Base-by-base conservation (phyloP, 2,888 invertebrate species). In the Cryptophagus acutangulus region DNA sequence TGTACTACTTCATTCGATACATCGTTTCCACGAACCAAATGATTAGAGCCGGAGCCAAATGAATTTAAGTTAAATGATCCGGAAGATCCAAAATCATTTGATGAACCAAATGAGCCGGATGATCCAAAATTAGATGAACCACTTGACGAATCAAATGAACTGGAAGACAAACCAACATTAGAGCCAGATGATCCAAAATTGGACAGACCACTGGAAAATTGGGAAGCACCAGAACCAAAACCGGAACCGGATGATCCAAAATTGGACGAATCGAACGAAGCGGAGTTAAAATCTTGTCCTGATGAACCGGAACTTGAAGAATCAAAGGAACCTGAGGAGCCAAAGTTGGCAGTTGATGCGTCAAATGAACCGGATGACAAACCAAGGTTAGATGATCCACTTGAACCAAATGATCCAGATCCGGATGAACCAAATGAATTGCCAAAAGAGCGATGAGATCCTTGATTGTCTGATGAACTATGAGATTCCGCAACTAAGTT, bases 1-100 rank as follows among this genome's bases (percentile, higher is more conserved):
- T 20, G 24, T n/a, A n/a, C n/a, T n/a, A n/a, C n/a, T n/a, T n/a
- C 17, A 40, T 40, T 20, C 14, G 46, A 45, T 29, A 49, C 41
- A 42, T 47, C 42, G 25, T 45, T 33, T 14, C 39, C 18, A 14
- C 10, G 9, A 17, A n/a, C 28, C 20, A 29, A 17, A 20, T 29
- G 13, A 18, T 5, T 35, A 17, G 10, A 33, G 25, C 33, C 33
- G 26, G 40, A 18, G 5, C 35, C 36, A 8, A 20, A 16, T 29
- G 33, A 33, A 13, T 17, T 8, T 3, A 18, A 25, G 15, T 26
- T 18, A 4, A 14, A 33, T 2, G 28, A 20, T 2, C 37, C 18
- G 9, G 13, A n/a, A 14, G 26, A 14, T 9, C 10, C 2, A 14
- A 25, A n/a, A 25, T 33, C 25, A 24, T 25, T 18, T 9, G 33